phyloP scores from a whole-genome alignment of 2,113 vertebrate species.

The Lethenteron reissneri region DNA sequence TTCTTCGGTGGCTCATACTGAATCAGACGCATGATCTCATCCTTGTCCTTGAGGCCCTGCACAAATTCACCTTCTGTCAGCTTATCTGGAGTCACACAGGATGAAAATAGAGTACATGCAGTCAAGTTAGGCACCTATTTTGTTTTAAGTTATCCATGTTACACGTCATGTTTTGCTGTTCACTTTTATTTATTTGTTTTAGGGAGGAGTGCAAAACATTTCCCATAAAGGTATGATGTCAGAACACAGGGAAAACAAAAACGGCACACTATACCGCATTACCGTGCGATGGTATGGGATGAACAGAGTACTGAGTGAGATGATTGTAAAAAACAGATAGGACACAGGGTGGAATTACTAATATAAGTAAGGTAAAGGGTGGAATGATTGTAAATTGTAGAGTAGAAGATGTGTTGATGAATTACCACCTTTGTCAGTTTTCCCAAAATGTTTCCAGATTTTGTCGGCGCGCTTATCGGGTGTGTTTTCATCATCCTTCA shows the following conservation, averaged over 20 bases:
- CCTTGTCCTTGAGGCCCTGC: slow-evolving; percentile 36
- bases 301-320: too few relatives aligned
- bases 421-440: slow-evolving; percentile 13
- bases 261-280: not conserved
- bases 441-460: slow-evolving; percentile 16
- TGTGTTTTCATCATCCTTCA: slow-evolving; percentile 16
- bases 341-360: too few relatives aligned
- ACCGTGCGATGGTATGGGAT: too few relatives aligned
- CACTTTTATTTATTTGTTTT: not conserved
- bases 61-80: slow-evolving; percentile 48
- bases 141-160: not conserved
- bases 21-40: slow-evolving; percentile 39
- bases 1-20: slow-evolving; percentile 28
- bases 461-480: slow-evolving; percentile 17
- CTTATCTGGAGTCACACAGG: slow-evolving; percentile 20
- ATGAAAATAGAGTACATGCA: not conserved
- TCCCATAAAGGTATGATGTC: not conserved
- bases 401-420: not conserved
- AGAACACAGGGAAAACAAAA: not conserved
- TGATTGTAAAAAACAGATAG: too few relatives aligned
- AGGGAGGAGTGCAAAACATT: not conserved
- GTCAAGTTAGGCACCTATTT: not conserved
- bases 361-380: too few relatives aligned
- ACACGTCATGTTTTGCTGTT: not conserved
- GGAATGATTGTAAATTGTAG: too few relatives aligned